Conservation (phyloP, 2,797 vertebrate genomes). For the Molossus molossus region DNA sequence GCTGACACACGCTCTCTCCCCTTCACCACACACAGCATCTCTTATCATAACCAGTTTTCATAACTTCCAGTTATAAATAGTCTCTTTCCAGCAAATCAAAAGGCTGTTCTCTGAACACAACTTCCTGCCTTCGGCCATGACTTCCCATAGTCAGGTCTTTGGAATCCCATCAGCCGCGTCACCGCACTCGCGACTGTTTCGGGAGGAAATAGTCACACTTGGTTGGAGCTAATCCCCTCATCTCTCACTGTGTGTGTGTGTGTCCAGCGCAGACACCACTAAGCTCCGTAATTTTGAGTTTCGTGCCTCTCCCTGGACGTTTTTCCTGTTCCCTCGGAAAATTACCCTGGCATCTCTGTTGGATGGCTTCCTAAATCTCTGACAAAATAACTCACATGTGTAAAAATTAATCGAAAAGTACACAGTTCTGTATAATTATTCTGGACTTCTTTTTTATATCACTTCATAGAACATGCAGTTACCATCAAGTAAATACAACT, state of each 20-base stretch:
- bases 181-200: background rate
- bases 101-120: background rate
- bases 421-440: conserved; percentile 4
- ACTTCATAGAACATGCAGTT: background rate
- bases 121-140: background rate
- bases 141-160: background rate
- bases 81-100: conserved; percentile 22
- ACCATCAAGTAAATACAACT: conserved; percentile 52
- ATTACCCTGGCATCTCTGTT: background rate
- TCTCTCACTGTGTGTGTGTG: background rate
- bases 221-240: background rate
- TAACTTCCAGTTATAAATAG: background rate
- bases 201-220: background rate
- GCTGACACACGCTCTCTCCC: background rate
- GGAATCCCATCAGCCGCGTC: background rate
- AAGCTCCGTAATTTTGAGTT: conserved; percentile 44
- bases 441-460: conserved; percentile 25
- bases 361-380: conserved; percentile 1
- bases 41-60: conserved; percentile 22
- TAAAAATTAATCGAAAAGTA: background rate
- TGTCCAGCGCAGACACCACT: background rate
- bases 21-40: background rate
- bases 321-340: conserved; percentile 19
- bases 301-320: background rate
- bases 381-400: background rate